Percentiles rank a stretch among this genome's conserved stretches.
Evolutionary conservation across 1,140 invertebrate genomes (phyloP).

Genomic region (silkworm (Bombyx mori)): ASM3026992v2 NC_085107.1:3630501-3631000

Average conservation of each 20-base stretch:
- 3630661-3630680: slow-evolving; percentile 20
- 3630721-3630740: slow-evolving; percentile 44
- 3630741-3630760: too few relatives aligned
- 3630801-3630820: too few relatives aligned
- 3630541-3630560: not conserved
- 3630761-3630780: too few relatives aligned
- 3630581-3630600: slow-evolving; percentile 29
- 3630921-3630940: too few relatives aligned
- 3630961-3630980: not conserved
- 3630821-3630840: too few relatives aligned
- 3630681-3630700: slow-evolving; percentile 31
- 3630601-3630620: slow-evolving; percentile 43
- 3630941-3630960: too few relatives aligned
- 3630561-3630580: slow-evolving; percentile 25
- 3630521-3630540: not conserved
- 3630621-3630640: slow-evolving; percentile 38
- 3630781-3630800: too few relatives aligned
- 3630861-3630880: too few relatives aligned
- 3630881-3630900: too few relatives aligned
- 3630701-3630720: slow-evolving; percentile 56
- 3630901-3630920: too few relatives aligned
- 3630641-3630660: slow-evolving; percentile 21
- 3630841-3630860: too few relatives aligned
- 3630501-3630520: too few relatives aligned
- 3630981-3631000: slow-evolving; percentile 3